Conservation (phyloP, 2,888 invertebrate genomes). For the Corythucha ciliata region DNA sequence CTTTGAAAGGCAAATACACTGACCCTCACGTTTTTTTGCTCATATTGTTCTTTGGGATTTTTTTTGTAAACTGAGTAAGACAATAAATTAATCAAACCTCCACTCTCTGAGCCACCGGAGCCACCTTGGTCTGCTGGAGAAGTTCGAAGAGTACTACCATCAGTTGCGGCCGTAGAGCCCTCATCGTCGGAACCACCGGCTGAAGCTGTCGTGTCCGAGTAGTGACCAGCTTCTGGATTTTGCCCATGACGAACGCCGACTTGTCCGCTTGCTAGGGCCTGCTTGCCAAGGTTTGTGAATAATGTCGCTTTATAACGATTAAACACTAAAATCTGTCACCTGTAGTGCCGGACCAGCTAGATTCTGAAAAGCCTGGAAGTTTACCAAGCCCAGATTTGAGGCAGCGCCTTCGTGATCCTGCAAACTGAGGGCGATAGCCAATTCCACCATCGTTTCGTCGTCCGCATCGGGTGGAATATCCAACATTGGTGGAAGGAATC, state of each 20-base stretch:
- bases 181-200: constrained; percentile 89
- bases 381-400: constrained; percentile 39
- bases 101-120: constrained; percentile 67
- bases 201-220: constrained; percentile 73
- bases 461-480: constrained; percentile 92
- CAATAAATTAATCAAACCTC: constrained; percentile 48
- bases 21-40: too few relatives aligned
- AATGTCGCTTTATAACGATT: background rate
- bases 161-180: constrained; percentile 89
- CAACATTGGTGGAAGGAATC: constrained; percentile 62
- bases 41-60: too few relatives aligned
- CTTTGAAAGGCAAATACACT: too few relatives aligned
- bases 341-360: constrained; percentile 42
- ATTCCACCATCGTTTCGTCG: constrained; percentile 92
- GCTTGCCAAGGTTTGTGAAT: background rate
- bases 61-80: background rate
- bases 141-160: constrained; percentile 81
- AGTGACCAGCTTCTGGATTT: constrained; percentile 50
- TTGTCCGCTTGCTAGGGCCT: constrained; percentile 28
- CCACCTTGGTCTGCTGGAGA: constrained; percentile 63
- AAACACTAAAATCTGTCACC: constrained; percentile 22
- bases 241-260: constrained; percentile 23
- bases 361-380: constrained; percentile 39
- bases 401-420: constrained; percentile 48
- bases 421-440: constrained; percentile 88